A percentile compares a stretch with the other conserved stretches of the same genome.
These are phyloP conservation scores for Anguilla japonica DNA, from an alignment of 2,113 vertebrate genomes.

Conservation along the genomic window DNA sequence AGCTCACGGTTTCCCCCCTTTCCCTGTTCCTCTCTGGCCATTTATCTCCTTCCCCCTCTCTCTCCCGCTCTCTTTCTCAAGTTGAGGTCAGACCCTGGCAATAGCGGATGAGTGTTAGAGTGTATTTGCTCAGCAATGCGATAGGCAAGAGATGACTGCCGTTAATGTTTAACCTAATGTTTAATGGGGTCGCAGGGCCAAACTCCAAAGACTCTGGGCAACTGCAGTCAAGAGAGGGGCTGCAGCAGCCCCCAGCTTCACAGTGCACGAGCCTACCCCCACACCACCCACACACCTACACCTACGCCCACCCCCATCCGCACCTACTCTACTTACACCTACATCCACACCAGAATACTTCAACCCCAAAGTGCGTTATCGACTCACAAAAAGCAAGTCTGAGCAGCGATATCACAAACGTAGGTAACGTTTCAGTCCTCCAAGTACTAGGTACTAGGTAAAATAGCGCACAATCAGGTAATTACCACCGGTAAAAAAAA, in stretches of 20 bases:
- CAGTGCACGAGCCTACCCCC: not conserved
- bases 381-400: too few relatives aligned
- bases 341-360: not conserved
- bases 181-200: constrained; percentile 41
- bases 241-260: too few relatives aligned
- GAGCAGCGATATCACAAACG: too few relatives aligned
- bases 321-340: not conserved
- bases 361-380: too few relatives aligned
- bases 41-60: not conserved
- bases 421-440: too few relatives aligned
- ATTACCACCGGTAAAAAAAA: too few relatives aligned
- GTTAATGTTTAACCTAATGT: constrained; percentile 54
- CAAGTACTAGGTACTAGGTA: too few relatives aligned
- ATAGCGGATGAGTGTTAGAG: not conserved
- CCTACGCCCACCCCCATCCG: too few relatives aligned
- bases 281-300: not conserved
- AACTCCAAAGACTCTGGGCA: constrained; percentile 30
- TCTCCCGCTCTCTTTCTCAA: not conserved
- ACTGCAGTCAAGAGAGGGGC: not conserved
- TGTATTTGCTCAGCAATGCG: not conserved
- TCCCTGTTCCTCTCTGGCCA: too few relatives aligned
- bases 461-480: too few relatives aligned
- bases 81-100: constrained; percentile 15
- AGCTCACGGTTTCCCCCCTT: too few relatives aligned
- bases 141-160: not conserved